Percentiles rank a stretch among this genome's conserved stretches.
phyloP scores from a whole-genome alignment of 2,113 vertebrate genomes.

The western clawed frog (Xenopus tropicalis) region UCB_Xtro_10.0 CM004446.2:69658501-69659000 shows the following conservation, averaged over 20 bases:
- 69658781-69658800: neutral
- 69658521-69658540: slow-evolving; percentile 82
- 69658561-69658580: slow-evolving; percentile 72
- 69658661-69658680: slow-evolving; percentile 53
- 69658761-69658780: neutral
- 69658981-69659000: slow-evolving; percentile 51
- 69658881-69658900: slow-evolving; percentile 49
- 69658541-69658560: slow-evolving; percentile 79
- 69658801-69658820: neutral
- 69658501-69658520: slow-evolving; percentile 86
- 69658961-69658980: slow-evolving; percentile 47
- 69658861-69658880: slow-evolving; percentile 59
- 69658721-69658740: too few relatives aligned
- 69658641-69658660: slow-evolving; percentile 35
- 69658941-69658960: slow-evolving; percentile 48
- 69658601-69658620: slow-evolving; percentile 71
- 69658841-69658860: slow-evolving; percentile 26
- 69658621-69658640: slow-evolving; percentile 56
- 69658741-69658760: too few relatives aligned
- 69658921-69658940: slow-evolving; percentile 45
- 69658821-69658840: slow-evolving; percentile 22
- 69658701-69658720: too few relatives aligned
- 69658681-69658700: slow-evolving; percentile 55
- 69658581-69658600: slow-evolving; percentile 63
- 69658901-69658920: slow-evolving; percentile 46